Conservation (phyloP, 1,140 invertebrate genomes). For the Apis dorsata region DNA sequence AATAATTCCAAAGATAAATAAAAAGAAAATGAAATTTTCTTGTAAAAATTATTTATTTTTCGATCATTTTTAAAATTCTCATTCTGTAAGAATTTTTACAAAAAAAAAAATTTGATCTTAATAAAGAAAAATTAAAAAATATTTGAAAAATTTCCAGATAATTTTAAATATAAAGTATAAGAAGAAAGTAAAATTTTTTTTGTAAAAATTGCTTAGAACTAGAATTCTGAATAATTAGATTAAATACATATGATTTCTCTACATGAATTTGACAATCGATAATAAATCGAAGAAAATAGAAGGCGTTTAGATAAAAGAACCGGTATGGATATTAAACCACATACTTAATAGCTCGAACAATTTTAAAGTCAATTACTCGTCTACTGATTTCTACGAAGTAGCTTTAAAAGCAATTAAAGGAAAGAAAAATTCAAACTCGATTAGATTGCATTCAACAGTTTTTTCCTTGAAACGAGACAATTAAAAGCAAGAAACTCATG, state of each 20-base stretch:
- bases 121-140: too few relatives aligned
- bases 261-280: too few relatives aligned
- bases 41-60: background rate
- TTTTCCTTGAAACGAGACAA: slow-evolving; percentile 2
- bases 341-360: background rate
- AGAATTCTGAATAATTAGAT: too few relatives aligned
- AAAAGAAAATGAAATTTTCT: background rate
- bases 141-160: too few relatives aligned
- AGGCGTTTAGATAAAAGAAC: background rate
- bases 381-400: background rate
- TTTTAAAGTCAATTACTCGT: background rate
- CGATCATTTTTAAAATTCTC: background rate
- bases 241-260: too few relatives aligned
- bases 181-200: too few relatives aligned
- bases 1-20: background rate
- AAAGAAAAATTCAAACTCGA: background rate
- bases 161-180: too few relatives aligned
- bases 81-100: too few relatives aligned
- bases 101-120: too few relatives aligned
- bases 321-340: background rate
- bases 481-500: slow-evolving; percentile 7
- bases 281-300: too few relatives aligned
- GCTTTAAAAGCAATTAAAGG: background rate
- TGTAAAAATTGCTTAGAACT: too few relatives aligned
- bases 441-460: background rate